Evolutionary conservation across 2,797 vertebrate genomes (phyloP).

Genomic region (Danionella dracula): DNA sequence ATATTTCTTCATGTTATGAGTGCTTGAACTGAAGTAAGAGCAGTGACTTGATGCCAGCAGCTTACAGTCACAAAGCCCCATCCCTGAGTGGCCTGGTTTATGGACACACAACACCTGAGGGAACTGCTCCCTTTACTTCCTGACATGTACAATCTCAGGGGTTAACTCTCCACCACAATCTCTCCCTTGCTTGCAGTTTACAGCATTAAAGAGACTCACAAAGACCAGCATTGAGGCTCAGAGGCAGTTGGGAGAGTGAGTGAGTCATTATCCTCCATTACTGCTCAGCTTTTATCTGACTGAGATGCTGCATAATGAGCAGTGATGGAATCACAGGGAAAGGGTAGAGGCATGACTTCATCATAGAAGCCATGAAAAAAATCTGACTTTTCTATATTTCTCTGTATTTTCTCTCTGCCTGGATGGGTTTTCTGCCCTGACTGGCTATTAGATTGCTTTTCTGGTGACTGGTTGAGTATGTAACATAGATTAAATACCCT

Average conservation of each 20-base stretch:
- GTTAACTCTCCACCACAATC: constrained; percentile 9
- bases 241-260: constrained; percentile 50
- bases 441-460: no score
- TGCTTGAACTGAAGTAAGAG: neutral
- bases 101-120: neutral
- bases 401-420: neutral
- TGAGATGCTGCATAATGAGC: constrained; percentile 62
- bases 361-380: constrained; percentile 52
- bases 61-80: neutral
- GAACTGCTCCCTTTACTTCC: neutral
- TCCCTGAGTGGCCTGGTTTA: neutral
- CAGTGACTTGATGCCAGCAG: neutral
- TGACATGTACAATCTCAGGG: constrained; percentile 14
- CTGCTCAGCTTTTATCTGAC: constrained; percentile 56
- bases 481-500: no score
- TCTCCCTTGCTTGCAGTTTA: neutral
- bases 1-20: neutral
- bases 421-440: no score
- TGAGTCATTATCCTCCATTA: constrained; percentile 67
- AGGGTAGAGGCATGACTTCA: constrained; percentile 44
- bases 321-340: constrained; percentile 54
- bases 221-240: constrained; percentile 41
- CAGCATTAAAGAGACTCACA: constrained; percentile 26
- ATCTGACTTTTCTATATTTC: constrained; percentile 17
- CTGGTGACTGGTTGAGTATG: no score